A percentile compares a stretch with the other conserved stretches of the same genome.
Evolutionary conservation across 1,140 invertebrate species (phyloP).

Genomic region (Pteromalus puparum): DNA sequence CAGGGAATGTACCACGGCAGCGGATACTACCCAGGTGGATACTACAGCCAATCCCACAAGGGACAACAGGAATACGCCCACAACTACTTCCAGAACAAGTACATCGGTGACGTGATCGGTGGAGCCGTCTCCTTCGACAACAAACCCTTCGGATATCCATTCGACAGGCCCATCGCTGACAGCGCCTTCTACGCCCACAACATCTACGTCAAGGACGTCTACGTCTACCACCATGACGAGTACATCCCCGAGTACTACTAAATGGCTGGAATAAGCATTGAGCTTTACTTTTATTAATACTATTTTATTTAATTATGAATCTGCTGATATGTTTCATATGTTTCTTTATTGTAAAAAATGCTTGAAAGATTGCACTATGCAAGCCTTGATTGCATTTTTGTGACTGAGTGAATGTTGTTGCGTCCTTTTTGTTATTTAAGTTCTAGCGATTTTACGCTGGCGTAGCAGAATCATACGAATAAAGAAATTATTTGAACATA

Average conservation of each 20-base stretch:
- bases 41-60: conserved; percentile 38
- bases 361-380: not conserved
- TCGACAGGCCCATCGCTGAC: conserved; percentile 71
- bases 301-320: conserved; percentile 22
- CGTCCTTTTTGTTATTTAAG: conserved; percentile 40
- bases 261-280: not conserved
- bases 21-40: conserved; percentile 45
- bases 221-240: conserved; percentile 70
- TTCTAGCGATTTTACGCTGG: not conserved
- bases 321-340: not conserved
- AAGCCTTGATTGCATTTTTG: not conserved
- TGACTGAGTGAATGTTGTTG: conserved; percentile 7
- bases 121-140: conserved; percentile 68
- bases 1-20: conserved; percentile 58
- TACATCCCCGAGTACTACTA: conserved; percentile 33
- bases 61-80: conserved; percentile 55
- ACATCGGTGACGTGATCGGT: conserved; percentile 66
- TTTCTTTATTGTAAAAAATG: not conserved
- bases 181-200: conserved; percentile 70
- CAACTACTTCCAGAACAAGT: conserved; percentile 62
- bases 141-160: conserved; percentile 75
- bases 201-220: conserved; percentile 70
- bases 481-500: conserved; percentile 3
- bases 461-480: not conserved
- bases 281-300: conserved; percentile 19